Evolutionary conservation across 2,888 invertebrate species (phyloP), one percentile per base, ranked within the genome.

Genomic region (Andrena chrysosceles): DNA sequence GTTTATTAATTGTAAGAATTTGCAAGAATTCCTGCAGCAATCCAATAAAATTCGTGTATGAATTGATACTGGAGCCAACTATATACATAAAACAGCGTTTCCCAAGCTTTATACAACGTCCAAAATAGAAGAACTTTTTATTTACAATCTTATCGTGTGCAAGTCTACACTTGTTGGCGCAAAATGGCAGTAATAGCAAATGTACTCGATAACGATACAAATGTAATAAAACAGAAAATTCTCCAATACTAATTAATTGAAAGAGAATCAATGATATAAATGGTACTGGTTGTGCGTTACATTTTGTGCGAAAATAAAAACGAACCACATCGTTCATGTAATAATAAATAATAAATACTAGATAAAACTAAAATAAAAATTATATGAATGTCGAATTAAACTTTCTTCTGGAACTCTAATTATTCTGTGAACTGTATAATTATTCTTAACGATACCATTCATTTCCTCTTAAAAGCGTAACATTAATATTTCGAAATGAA

Each of bases 31-130:
- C 26, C 23, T 56, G 56, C 56, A 56, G 56, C 56, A 56, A 56
- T 26, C 10, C 56, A 35, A 63, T 63, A 7, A 48, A 16, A 20
- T 64, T 6, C 70, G 23, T 54, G 52, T 42, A 48, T 20, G 29
- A 62, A 49, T 10, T 56, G 29, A 13, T 59, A 52, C 10, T 16
- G 70, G 10, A 6, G 60, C 33, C 33, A 31, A 48, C 59, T 77
- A 70, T 70, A 78, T 60, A 78, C 78, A 78, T 52, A 26, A 80
- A 80, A 70, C 79, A 80, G 42, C 54, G 70, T 80, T 80, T 66
- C 79, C 66, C 78, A 60, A 76, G 10, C 23, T 20, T 10, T 13
- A 8, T 49, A 13, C 23, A 20, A 29, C n/a, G 13, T 48, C 20
- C 7, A 16, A 23, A 35, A 23, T 20, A 48, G 5, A 23, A 10